Base-by-base conservation (phyloP, 2,888 invertebrate species). In the Acanthosepion esculentum region DNA sequence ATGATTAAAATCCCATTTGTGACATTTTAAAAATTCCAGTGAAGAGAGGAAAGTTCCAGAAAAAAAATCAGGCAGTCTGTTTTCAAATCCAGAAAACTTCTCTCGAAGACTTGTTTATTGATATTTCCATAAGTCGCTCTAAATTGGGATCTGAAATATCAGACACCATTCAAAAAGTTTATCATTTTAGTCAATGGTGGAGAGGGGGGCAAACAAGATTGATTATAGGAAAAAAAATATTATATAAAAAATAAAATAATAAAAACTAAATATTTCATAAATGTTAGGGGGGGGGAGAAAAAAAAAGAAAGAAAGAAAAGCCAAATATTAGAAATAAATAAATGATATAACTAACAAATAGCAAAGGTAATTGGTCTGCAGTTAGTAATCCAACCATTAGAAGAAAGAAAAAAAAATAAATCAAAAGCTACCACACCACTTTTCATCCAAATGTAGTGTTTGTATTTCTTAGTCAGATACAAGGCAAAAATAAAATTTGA, bases 101-200 rank as follows among this genome's bases (percentile, higher is more conserved):
- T 78, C 78, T 78, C 78, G 78, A 78, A n/a, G 78, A 33, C 78
- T 78, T 78, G 78, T 78, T 78, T 78, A 78, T 78, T 78, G 78
- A 78, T 33, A 78, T 78, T 78, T 78, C 78, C 78, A 33, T 78
- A 33, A 78, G 78, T 78, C 78, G 78, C 78, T 78, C 78, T 78
- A 78, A 78, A 78, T 78, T 78, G n/a, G 78, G 78, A 78, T 78
- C 78, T 78, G 78, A 78, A 78, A 78, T 78, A 78, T 78, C 78
- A 78, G 78, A 78, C 23, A 78, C 78, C 78, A 78, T 33, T 78
- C n/a, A 33, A 78, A 78, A 78, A 78, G 78, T 78, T 78, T 78
- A 78, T 78, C 78, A 78, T n/a, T 78, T 78, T 78, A 78, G 20
- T 48, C 92, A 92, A 92, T 48, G 92, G 92, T 41, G 41, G 41